These are phyloP conservation scores for Neodiprion fabricii DNA, from an alignment of 1,140 invertebrate genomes.

Conservation along the genomic window DNA sequence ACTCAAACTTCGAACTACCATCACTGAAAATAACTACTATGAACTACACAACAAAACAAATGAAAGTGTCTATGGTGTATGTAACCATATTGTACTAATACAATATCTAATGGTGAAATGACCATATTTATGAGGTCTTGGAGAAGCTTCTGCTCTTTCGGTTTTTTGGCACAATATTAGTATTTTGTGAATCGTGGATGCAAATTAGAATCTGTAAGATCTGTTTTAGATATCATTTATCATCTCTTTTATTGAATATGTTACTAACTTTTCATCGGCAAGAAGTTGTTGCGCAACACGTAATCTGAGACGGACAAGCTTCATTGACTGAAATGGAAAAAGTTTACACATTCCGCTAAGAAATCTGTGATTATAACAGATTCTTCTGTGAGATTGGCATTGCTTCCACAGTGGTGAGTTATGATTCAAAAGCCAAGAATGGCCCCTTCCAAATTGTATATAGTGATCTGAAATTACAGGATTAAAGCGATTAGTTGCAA, in stretches of 20 bases:
- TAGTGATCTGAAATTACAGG: slow-evolving; percentile 66
- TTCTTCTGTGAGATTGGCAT: slow-evolving; percentile 72
- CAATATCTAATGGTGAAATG: too few species aligned
- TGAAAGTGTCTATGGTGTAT: too few species aligned
- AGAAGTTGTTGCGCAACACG: slow-evolving; percentile 75
- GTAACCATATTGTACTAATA: too few species aligned
- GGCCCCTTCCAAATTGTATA: slow-evolving; percentile 76
- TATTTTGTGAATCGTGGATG: too few species aligned
- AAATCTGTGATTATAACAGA: slow-evolving; percentile 80
- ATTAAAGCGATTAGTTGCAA: slow-evolving; percentile 11
- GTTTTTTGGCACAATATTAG: too few species aligned
- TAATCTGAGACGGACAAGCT: slow-evolving; percentile 80
- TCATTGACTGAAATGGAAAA: slow-evolving; percentile 89
- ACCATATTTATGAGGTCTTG: too few species aligned
- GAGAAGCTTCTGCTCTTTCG: too few species aligned
- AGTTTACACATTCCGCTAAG: slow-evolving; percentile 79
- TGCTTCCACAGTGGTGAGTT: slow-evolving; percentile 83
- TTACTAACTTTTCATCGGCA: slow-evolving; percentile 72
- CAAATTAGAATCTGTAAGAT: too few species aligned
- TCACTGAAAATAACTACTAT: too few species aligned
- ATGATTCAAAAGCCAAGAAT: slow-evolving; percentile 83
- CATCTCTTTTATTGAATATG: not conserved
- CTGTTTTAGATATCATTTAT: too few species aligned
- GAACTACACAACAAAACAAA: too few species aligned
- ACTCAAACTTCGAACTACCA: too few species aligned